Evolutionary conservation across 2,888 invertebrate genomes (phyloP), one percentile per base, ranked within the genome.

Genomic region (Drosophila gaucha): DNA sequence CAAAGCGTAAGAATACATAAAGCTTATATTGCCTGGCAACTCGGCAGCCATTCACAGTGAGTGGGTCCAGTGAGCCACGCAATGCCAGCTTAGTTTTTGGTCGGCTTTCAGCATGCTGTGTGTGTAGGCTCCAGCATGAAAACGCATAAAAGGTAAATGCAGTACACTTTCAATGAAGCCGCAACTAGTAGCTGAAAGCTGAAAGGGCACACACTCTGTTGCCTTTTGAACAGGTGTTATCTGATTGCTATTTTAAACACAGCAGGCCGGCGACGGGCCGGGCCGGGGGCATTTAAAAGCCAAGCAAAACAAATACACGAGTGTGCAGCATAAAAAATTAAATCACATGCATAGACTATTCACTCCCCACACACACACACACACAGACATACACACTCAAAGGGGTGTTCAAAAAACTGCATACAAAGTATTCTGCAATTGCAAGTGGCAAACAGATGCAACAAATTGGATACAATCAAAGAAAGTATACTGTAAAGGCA

Each of bases 181-280:
- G 58, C 58, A 44, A 3, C 12, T 8, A 47, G 50, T 54, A 55
- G 38, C 38, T 41, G 38, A 64, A 56, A 28, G 58, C 50, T 41
- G 43, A 47, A 60, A 52, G 60, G 36, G 39, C 38, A 22, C 50
- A 33, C 43, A 63, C 69, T 55, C 58, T 47, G 54, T 24, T 39
- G 44, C 65, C 44, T 78, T 65, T 86, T 28, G 18, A 10, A 39
- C 26, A 51, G 89, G 88, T 88, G 88, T 89, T 88, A 88, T 88
- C 89, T 89, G 88, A 88, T 88, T 88, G 89, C 87, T 75, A 87
- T 89, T 88, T 85, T 82, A 78, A 80, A 80, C 89, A 86, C 85
- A 87, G 67, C 46, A 26, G 44, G 12, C 43, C n/a, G n/a, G n/a
- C n/a, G n/a, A n/a, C n/a, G n/a, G n/a, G n/a, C n/a, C n/a, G n/a